Conservation (phyloP, 2,797 vertebrate genomes). For the Pangasius macronema region DNA sequence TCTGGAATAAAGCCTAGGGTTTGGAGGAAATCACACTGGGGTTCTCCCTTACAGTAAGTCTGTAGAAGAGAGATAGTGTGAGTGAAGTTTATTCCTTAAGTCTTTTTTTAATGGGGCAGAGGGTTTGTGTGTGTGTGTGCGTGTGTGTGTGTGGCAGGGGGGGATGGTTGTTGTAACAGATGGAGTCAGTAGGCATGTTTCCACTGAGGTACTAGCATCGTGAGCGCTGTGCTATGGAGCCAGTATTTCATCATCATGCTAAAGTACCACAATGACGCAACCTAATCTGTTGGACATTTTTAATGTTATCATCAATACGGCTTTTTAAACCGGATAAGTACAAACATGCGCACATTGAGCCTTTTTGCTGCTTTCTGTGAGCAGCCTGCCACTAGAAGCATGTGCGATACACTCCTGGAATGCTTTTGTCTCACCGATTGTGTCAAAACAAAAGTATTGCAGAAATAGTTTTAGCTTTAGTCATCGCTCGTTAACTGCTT, state of each 20-base stretch:
- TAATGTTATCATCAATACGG: too few species aligned
- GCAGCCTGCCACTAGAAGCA: neutral
- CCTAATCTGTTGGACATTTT: neutral
- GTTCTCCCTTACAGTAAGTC: neutral
- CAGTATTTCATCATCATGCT: neutral
- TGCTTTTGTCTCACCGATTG: neutral
- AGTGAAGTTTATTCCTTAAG: neutral
- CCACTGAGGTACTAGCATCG: too few species aligned
- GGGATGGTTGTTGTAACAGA: neutral
- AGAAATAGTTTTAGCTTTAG: neutral
- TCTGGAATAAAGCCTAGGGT: slow-evolving; percentile 8
- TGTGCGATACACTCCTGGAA: neutral
- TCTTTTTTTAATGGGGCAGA: neutral
- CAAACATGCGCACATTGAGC: neutral
- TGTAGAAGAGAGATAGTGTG: neutral
- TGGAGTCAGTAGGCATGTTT: neutral
- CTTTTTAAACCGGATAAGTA: too few species aligned
- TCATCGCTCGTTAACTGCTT: too few species aligned
- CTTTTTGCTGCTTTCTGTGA: neutral
- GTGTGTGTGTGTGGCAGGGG: neutral
- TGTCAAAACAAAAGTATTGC: neutral
- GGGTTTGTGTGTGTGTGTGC: too few species aligned
- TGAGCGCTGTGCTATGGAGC: neutral
- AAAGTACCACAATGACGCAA: neutral
- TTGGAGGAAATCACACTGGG: neutral